Evolutionary conservation across 2,888 invertebrate genomes (phyloP), one percentile per base, ranked within the genome.

Genomic region (Lottia gigantea): DNA sequence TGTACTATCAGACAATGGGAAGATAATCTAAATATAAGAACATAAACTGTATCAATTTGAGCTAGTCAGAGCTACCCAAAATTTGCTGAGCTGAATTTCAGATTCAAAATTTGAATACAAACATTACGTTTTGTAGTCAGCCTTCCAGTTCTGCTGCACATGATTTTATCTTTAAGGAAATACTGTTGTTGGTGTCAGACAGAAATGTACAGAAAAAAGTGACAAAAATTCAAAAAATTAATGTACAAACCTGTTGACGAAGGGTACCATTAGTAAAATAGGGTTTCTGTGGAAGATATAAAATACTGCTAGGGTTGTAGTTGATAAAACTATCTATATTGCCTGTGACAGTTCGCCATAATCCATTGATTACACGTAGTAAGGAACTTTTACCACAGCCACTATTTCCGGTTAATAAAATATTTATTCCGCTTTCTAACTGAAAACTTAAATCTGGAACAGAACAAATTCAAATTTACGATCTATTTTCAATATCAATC

Each of bases 321-420:
- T 71, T 65, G 47, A 82, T 75, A 23, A 75, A 64, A 31, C 77
- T 72, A 14, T 74, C 75, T 15, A 83, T 73, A 31, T 71, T 71
- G 83, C 87, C 88, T 72, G 82, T 79, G 11, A 78, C 78, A 64
- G 95, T 93, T 0, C 96, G 96, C 98, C 98, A 99, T 26, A 99
- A 90, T 0, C 97, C 97, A 64, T 95, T 95, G 67, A 99, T 91
- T 76, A 98, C 95, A 67, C 98, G 92, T 90, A 99, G 95, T 78
- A 99, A 89, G 0, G 93, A 93, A 63, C 93, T 94, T 87, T 97
- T 97, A 4, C 97, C 97, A 88, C 96, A 96, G 15, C 98, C 98
- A 87, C 98, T 98, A 16, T 97, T 97, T 0, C 99, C 92, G 1
- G 97, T 97, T 78, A 99, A 96, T 62, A 99, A 91, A 64, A 98